Base-by-base conservation (phyloP, 1,140 invertebrate species). In the Nymphalis io region DNA sequence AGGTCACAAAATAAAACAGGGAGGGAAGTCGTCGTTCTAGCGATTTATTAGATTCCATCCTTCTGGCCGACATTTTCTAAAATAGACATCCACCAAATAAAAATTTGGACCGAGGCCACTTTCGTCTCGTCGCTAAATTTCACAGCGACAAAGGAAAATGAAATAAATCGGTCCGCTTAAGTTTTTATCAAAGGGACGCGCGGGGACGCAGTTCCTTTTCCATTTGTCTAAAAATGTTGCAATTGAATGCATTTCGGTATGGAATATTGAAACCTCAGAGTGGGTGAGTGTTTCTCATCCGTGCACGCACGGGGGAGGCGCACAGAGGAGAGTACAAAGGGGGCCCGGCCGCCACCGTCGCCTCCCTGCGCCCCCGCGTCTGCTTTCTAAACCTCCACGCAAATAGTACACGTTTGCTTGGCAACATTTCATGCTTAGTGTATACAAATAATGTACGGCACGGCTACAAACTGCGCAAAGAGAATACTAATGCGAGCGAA, bases 371-470 rank as follows among this genome's bases (percentile, higher is more conserved):
- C 72, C 72, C 76, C 78, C 82, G 78, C 82, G 76, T 86, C 83
- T 78, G 83, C 83, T 84, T 88, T 88, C 87, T 90, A 90, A 90
- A 88, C 87, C 88, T 88, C 83, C 86, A 83, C 85, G 80, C 85
- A 90, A 89, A 90, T 87, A 90, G 84, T 88, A 87, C 83, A 84
- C 85, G 83, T 90, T 89, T 90, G 88, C 88, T 90, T 90, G 87
- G 87, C 87, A 86, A 90, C 88, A 90, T 89, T 90, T 90, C 88
- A 90, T 90, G 87, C 88, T 90, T 90, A 90, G 85, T 88, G 86
- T 90, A 86, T 87, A 90, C 87, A 90, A 90, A 90, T 90, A 88
- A 86, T 88, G 85, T 86, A 85, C 84, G 82, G 85, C 79, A 77
- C 80, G 70, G 81, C 75, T 87, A 88, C 82, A 86, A 90, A 88